Evolutionary conservation across 2,797 vertebrate species (phyloP).

Genomic region (Chaenodraco wilsoni): DNA sequence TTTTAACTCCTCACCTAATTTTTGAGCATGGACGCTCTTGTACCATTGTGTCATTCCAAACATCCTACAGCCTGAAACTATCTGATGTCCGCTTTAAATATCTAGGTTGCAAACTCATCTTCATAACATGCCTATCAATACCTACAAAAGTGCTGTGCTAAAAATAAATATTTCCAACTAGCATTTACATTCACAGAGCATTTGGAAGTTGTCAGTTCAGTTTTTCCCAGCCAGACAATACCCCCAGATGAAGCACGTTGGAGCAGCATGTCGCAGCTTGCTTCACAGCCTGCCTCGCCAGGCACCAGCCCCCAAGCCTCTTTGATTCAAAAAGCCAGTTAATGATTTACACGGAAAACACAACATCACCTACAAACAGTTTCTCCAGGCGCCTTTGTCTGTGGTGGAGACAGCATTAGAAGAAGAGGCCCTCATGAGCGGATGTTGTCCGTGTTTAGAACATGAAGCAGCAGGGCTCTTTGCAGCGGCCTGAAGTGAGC

Average conservation of each 20-base stretch:
- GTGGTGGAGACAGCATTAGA: conserved; percentile 22
- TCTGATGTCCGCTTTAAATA: not conserved
- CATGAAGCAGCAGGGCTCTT: conserved; percentile 26
- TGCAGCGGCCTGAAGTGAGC: conserved; percentile 14
- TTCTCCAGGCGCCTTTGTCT: conserved; percentile 37
- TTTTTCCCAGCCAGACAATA: conserved; percentile 3
- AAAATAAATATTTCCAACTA: not conserved
- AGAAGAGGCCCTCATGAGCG: conserved; percentile 1
- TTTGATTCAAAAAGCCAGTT: conserved; percentile 55
- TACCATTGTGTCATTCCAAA: not conserved
- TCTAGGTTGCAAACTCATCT: not conserved
- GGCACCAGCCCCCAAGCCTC: conserved; percentile 21
- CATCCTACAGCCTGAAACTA: not conserved
- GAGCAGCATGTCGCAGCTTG: conserved; percentile 10
- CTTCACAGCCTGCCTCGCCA: conserved; percentile 25
- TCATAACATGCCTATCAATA: not conserved
- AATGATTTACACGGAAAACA: conserved; percentile 55
- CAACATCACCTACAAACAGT: conserved; percentile 36
- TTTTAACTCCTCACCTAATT: too few relatives aligned
- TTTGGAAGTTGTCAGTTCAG: too few relatives aligned
- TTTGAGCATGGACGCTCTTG: not conserved
- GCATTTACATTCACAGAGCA: not conserved
- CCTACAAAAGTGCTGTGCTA: not conserved
- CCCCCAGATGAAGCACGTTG: not conserved
- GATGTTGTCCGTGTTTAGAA: conserved; percentile 24